A percentile compares a stretch with the other conserved stretches of the same genome.
phyloP scores from a whole-genome alignment of 2,797 vertebrate genomes.

The Oreortyx pictus region DNA sequence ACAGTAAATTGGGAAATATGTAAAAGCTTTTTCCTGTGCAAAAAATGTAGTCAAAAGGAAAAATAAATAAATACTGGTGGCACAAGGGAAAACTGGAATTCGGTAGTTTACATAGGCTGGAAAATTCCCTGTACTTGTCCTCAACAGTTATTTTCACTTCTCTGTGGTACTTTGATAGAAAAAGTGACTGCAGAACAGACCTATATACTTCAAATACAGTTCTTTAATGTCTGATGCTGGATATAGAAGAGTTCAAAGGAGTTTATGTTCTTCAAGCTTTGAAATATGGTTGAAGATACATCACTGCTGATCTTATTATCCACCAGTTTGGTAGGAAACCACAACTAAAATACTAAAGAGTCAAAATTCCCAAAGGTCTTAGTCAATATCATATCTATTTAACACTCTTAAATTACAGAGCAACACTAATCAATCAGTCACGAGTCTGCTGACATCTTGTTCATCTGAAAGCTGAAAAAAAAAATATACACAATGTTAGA shows the following conservation, averaged over 20 bases:
- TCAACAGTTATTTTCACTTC: neutral
- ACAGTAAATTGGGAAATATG: neutral
- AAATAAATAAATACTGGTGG: neutral
- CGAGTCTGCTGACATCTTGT: slow-evolving; percentile 4
- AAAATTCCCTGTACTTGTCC: neutral
- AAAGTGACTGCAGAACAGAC: neutral
- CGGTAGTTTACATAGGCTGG: slow-evolving; percentile 1
- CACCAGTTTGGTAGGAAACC: neutral
- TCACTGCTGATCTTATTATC: neutral
- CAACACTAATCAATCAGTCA: neutral
- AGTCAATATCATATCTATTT: slow-evolving; percentile 17
- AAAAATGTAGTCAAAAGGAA: neutral
- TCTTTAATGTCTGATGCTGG: neutral
- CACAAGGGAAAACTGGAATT: neutral
- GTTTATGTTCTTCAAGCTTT: neutral
- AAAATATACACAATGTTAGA: slow-evolving; percentile 5
- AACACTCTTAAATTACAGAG: slow-evolving; percentile 8
- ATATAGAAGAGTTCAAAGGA: neutral
- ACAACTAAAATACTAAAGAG: neutral
- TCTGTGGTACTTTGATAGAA: neutral
- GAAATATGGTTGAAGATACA: neutral
- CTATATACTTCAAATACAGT: neutral
- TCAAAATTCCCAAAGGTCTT: neutral
- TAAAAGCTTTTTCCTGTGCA: neutral
- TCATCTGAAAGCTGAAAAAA: slow-evolving; percentile 10